These are phyloP conservation scores for Heliconius nattereri DNA, from an alignment of 1,140 invertebrate species.

Conservation along the genomic window DNA sequence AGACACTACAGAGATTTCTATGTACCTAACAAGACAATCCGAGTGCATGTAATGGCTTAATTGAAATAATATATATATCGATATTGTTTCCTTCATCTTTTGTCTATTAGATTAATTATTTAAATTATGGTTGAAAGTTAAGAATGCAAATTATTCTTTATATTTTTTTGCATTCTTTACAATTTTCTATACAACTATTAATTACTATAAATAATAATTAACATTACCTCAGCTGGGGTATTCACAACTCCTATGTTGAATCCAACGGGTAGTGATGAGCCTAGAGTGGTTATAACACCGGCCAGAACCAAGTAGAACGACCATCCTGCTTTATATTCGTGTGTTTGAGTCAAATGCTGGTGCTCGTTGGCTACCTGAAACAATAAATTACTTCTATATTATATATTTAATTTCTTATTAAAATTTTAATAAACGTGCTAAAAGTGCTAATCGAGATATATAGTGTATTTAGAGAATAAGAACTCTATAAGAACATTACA, in stretches of 20 bases:
- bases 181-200: too few species aligned
- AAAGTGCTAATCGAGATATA: not conserved
- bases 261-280: slow-evolving; percentile 92
- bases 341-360: slow-evolving; percentile 59
- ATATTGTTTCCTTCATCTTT: too few species aligned
- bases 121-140: too few species aligned
- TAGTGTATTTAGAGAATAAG: too few species aligned
- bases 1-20: too few species aligned
- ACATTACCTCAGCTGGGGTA: slow-evolving; percentile 87
- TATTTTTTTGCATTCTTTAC: too few species aligned
- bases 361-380: slow-evolving; percentile 66
- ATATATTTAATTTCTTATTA: too few species aligned
- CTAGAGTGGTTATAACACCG: slow-evolving; percentile 86
- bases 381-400: not conserved
- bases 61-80: too few species aligned
- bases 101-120: too few species aligned
- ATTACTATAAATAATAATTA: not conserved
- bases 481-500: not conserved
- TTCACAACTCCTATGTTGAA: slow-evolving; percentile 95
- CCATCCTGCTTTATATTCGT: slow-evolving; percentile 68
- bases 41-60: too few species aligned
- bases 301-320: slow-evolving; percentile 82
- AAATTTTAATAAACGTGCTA: not conserved
- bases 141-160: too few species aligned
- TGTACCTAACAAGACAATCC: too few species aligned